Evolutionary conservation across 2,888 invertebrate genomes (phyloP), one percentile per base, ranked within the genome.

Genomic region (Drosophila phalerata): DNA sequence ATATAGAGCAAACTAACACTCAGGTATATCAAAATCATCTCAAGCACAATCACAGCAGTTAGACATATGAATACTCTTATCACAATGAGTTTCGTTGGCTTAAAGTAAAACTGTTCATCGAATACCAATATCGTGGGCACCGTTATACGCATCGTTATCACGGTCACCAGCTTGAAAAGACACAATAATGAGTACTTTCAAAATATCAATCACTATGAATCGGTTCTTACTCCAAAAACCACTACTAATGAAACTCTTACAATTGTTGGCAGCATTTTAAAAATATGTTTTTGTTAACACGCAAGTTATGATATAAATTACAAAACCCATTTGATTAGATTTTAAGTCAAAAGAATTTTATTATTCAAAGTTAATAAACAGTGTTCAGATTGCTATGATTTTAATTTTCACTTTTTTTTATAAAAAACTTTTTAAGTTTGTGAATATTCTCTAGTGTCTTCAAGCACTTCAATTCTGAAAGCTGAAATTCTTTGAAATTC

Each of bases 101-200:
- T 42, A 13, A 77, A 69, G n/a, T 60, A 22, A 30, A 17, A 38
- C 3, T 45, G 30, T 0, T 67, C 55, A 17, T 62, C 55, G 11
- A 43, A 47, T 1, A 4, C 1, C 37, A 61, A 43, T 2, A 62
- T 43, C 2, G 30, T 32, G 0, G 71, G 71, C 42, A 63, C 3
- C 11, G 66, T 58, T 11, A 77, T 47, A 2, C 73, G 63, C 34
- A 77, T 8, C n/a, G 61, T 77, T 37, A 76, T n/a, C 22, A 49
- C 72, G 53, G 60, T 34, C 9, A 76, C 25, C 0, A 63, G 8
- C 76, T 76, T 28, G 2, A 38, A 42, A 38, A 17, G 28, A 1
- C 3, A n/a, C 0, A 0, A 9, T 3, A 10, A 9, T 40, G 10
- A 25, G n/a, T 1, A 3, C 28, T 17, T 0, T 13, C 15, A 3